A percentile compares a stretch with the other conserved stretches of the same genome.
phyloP scores from a whole-genome alignment of 2,888 invertebrate species.

The Synanthedon myopaeformis region DNA sequence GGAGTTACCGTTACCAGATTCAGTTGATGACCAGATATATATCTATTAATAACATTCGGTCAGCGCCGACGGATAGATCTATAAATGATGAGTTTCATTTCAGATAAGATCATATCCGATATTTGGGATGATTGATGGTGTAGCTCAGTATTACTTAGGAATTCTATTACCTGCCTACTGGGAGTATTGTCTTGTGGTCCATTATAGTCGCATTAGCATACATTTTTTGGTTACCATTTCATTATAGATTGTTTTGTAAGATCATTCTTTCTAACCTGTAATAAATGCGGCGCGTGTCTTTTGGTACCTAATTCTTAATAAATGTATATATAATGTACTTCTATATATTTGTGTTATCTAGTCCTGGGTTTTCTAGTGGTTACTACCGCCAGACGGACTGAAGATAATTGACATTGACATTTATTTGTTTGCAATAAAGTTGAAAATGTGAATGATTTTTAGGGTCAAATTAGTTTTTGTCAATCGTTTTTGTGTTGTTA shows the following conservation, averaged over 20 bases:
- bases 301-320: too few species aligned
- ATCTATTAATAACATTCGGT: conserved; percentile 68
- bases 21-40: conserved; percentile 64
- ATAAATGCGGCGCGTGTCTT: background rate
- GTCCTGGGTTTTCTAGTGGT: too few species aligned
- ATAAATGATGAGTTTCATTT: conserved; percentile 70
- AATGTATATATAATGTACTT: too few species aligned
- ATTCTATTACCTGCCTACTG: conserved; percentile 54
- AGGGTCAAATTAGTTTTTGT: too few species aligned
- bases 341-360: too few species aligned
- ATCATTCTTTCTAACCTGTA: background rate
- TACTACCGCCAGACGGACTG: too few species aligned
- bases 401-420: too few species aligned
- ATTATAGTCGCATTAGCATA: conserved; percentile 62
- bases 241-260: background rate
- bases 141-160: conserved; percentile 49
- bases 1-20: conserved; percentile 59
- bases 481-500: too few species aligned
- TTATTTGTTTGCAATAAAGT: too few species aligned
- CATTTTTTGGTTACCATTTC: conserved; percentile 18
- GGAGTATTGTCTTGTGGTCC: conserved; percentile 52
- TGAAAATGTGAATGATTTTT: too few species aligned
- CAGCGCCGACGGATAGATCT: conserved; percentile 61
- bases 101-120: conserved; percentile 65
- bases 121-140: conserved; percentile 60